Conservation (phyloP, 2,797 vertebrate species). For the Centroberyx gerrardi region DNA sequence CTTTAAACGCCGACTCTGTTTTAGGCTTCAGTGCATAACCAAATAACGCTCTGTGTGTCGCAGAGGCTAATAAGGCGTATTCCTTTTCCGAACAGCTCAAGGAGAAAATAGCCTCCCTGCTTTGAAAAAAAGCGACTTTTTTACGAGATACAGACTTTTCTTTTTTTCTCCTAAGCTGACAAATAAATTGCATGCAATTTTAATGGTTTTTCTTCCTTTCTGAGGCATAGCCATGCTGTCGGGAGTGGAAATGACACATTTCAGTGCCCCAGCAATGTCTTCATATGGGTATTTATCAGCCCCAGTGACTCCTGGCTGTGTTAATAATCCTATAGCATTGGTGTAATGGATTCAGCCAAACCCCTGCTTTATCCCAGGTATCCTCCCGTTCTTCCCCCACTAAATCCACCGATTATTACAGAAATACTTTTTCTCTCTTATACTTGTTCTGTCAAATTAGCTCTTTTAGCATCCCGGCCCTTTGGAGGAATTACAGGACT, state of each 20-base stretch:
- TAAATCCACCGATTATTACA: slow-evolving; percentile 86
- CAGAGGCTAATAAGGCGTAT: slow-evolving; percentile 83
- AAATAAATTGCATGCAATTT: slow-evolving; percentile 85
- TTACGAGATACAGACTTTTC: slow-evolving; percentile 75
- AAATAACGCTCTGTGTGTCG: slow-evolving; percentile 83
- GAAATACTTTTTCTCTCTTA: slow-evolving; percentile 81
- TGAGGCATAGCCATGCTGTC: slow-evolving; percentile 42
- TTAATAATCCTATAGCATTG: slow-evolving; percentile 81
- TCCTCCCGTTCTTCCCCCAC: slow-evolving; percentile 71
- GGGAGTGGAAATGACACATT: slow-evolving; percentile 82
- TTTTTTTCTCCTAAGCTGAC: slow-evolving; percentile 71
- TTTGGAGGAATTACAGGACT: slow-evolving; percentile 81
- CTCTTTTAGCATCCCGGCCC: slow-evolving; percentile 75
- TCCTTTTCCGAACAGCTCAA: slow-evolving; percentile 82
- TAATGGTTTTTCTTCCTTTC: slow-evolving; percentile 75
- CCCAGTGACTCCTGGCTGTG: slow-evolving; percentile 78
- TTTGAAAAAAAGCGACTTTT: slow-evolving; percentile 64
- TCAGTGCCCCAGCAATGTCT: slow-evolving; percentile 82
- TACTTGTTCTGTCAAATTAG: slow-evolving; percentile 86
- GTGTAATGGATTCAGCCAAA: slow-evolving; percentile 83
- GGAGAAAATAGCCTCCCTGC: slow-evolving; percentile 82
- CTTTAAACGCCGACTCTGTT: slow-evolving; percentile 81
- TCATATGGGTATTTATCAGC: slow-evolving; percentile 85
- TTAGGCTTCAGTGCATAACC: slow-evolving; percentile 87
- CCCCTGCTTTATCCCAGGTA: slow-evolving; percentile 82